Evolutionary conservation across 2,113 vertebrate genomes (phyloP).

Genomic region (Chinchilla lanigera): DNA sequence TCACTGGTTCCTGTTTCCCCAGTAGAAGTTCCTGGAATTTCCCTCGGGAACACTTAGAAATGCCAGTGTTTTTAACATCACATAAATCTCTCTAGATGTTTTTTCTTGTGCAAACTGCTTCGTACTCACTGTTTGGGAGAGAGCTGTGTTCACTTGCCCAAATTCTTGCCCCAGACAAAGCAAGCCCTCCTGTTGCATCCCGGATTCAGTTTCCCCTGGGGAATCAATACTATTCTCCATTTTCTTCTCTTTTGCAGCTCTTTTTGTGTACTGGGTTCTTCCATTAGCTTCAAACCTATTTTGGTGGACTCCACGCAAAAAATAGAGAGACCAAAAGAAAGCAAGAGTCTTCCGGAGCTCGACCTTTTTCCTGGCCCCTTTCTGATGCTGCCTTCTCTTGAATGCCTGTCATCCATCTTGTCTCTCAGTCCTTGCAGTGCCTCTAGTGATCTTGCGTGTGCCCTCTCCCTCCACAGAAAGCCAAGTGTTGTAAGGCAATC

Average conservation of each 20-base stretch:
- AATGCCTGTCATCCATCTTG: not conserved
- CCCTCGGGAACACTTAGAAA: not conserved
- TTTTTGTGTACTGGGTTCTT: not conserved
- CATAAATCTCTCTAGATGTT: not conserved
- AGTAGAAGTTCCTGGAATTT: not conserved
- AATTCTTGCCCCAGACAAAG: not conserved
- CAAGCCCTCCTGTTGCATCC: not conserved
- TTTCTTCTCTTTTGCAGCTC: not conserved
- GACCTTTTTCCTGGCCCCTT: not conserved
- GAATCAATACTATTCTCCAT: not conserved
- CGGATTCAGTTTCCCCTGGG: not conserved
- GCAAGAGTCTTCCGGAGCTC: not conserved
- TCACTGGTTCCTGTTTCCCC: not conserved
- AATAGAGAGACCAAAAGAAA: not conserved
- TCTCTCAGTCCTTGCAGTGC: not conserved
- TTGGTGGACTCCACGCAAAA: not conserved
- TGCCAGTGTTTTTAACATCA: not conserved
- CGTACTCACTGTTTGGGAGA: slow-evolving; percentile 16
- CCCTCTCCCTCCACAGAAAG: not conserved
- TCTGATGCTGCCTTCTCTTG: not conserved
- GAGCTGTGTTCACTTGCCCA: not conserved
- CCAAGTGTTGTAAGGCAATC: not conserved
- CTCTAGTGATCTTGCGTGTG: not conserved
- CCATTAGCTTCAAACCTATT: not conserved
- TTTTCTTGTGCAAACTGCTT: not conserved